Conservation (phyloP, 2,113 vertebrate species). For the Anser cygnoides region DNA sequence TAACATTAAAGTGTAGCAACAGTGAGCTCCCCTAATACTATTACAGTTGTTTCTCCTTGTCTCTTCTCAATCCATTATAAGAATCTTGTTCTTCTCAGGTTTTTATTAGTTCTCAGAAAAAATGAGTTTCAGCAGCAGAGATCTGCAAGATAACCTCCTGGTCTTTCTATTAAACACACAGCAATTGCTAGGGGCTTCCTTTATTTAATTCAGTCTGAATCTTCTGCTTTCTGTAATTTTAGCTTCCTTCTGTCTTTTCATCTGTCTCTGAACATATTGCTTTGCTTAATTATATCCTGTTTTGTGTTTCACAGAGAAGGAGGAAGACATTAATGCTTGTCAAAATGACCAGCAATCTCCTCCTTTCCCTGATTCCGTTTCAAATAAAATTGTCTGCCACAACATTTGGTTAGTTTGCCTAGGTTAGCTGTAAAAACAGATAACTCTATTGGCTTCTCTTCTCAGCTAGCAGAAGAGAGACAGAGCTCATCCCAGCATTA, state of each 20-base stretch:
- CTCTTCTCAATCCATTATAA: background rate
- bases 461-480: background rate
- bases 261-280: slow-evolving; percentile 36
- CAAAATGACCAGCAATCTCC: background rate
- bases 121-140: background rate
- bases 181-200: slow-evolving; percentile 2
- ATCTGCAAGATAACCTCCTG: slow-evolving; percentile 20
- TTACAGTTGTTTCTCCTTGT: background rate
- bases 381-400: background rate
- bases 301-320: background rate
- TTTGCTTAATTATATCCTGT: slow-evolving; percentile 50
- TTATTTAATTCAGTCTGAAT: slow-evolving; percentile 30
- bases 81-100: background rate
- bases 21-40: background rate
- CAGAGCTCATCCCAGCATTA: background rate
- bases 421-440: background rate
- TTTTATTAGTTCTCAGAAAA: slow-evolving; percentile 23
- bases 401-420: background rate
- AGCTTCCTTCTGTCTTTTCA: slow-evolving; percentile 37
- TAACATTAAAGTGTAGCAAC: background rate
- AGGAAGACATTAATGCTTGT: background rate
- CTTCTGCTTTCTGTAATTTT: slow-evolving; percentile 15
- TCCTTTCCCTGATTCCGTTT: background rate
- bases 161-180: slow-evolving; percentile 2
- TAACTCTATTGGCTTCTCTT: background rate